A percentile compares a stretch with the other conserved stretches of the same genome.
Evolutionary conservation across 1,140 invertebrate genomes (phyloP).

Genomic region (Hypothenemus hampei): DNA sequence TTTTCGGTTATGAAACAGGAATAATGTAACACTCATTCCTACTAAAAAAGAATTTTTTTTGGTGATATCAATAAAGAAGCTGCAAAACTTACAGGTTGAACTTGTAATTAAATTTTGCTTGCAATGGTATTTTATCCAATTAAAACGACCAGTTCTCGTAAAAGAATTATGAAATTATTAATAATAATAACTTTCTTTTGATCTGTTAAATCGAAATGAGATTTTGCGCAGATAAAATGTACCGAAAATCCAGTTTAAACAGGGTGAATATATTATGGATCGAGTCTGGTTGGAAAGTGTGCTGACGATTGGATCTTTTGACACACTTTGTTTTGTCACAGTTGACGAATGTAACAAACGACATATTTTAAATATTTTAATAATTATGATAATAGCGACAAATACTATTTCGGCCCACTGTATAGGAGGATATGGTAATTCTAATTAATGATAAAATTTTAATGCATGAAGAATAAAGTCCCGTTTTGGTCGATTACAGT

Average conservation of each 20-base stretch:
- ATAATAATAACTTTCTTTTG: constrained; percentile 28
- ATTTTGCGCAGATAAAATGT: constrained; percentile 17
- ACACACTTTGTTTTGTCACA: too few relatives aligned
- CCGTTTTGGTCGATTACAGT: too few relatives aligned
- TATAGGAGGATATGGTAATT: constrained; percentile 12
- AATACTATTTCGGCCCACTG: constrained; percentile 10
- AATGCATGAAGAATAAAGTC: constrained; percentile 1
- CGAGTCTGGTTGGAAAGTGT: too few relatives aligned
- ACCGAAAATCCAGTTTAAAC: neutral
- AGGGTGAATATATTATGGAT: constrained; percentile 9
- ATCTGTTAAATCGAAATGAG: constrained; percentile 20
- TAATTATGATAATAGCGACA: too few relatives aligned
- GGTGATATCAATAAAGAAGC: constrained; percentile 14
- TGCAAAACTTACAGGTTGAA: constrained; percentile 15
- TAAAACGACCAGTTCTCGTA: constrained; percentile 18
- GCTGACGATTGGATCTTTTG: too few relatives aligned
- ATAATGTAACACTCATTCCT: too few relatives aligned
- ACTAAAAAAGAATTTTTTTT: constrained; percentile 4
- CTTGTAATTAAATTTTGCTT: constrained; percentile 30
- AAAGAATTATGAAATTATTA: constrained; percentile 33
- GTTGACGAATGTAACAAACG: too few relatives aligned
- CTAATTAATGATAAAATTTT: constrained; percentile 11
- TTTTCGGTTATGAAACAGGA: too few relatives aligned
- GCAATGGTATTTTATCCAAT: constrained; percentile 25
- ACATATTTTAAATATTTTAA: too few relatives aligned